Evolutionary conservation across 1,140 invertebrate genomes (phyloP), one percentile per base, ranked within the genome.

Genomic region (Eupristina koningsbergeri): DNA sequence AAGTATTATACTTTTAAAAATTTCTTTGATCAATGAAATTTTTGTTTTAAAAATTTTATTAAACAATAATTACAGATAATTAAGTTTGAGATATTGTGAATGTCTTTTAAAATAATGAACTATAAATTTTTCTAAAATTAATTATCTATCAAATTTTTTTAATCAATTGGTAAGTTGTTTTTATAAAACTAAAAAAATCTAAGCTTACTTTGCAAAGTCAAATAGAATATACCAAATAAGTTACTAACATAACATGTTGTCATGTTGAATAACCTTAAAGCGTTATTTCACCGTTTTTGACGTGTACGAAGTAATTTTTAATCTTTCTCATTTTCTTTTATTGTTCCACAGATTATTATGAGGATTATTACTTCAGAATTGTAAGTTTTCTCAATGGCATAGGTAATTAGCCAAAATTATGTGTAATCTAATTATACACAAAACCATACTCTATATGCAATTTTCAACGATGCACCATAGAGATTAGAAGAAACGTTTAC

Each of bases 321-420:
- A 64, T 61, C 67, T 58, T 45, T 78, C 34, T 67, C 50, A 71
- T 53, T 73, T 47, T 50, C 79, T 67, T 50, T 64, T 71, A 71
- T 71, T 71, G 39, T 71, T 11, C 67, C 22, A 26, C n/a, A 47
- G 3, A 29, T 67, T 47, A 41, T 47, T 45, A 81, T 75, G 41
- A 71, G 67, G 29, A 76, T 67, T 67, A 69, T 50, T 82, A 76
- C 47, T 75, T 34, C 41, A 67, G 58, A 45, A 47, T 76, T 61
- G 61, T 82, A 76, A 82, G 81, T 82, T 81, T 79, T 34, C 71
- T 82, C 80, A 67, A 81, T 75, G 26, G 73, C 41, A 0, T 19
- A 13, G 73, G 41, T 82, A 13, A 82, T 82, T 82, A 76, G 45
- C 17, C 26, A 36, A 47, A 82, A 63, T 82, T 76, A 82, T 69